Base-by-base conservation (phyloP, 2,113 vertebrate genomes). In the Taxidea taxus region DNA sequence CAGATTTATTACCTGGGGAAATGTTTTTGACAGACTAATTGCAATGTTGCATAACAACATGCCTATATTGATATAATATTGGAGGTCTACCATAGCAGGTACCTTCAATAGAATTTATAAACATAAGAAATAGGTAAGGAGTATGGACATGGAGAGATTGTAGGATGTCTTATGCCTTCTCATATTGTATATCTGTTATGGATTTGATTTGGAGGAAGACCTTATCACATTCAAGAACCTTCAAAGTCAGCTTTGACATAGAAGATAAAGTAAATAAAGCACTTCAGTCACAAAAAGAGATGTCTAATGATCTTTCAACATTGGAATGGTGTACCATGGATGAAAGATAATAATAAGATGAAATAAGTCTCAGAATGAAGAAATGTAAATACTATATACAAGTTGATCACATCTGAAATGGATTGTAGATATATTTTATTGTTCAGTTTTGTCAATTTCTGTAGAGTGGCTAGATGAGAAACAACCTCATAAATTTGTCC, bases 401-500 rank as follows among this genome's bases (percentile, higher is more conserved):
- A 60, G 82, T 96, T 75, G 77, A 85, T 85, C 29, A 90, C 15
- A 62, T 16, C 37, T 56, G 29, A 85, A 81, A 82, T 54, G 90
- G 13, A 93, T 62, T 10, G 6, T 20, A 49, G 9, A 9, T 10
- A 62, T 81, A 14, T 86, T 87, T 96, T 81, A 91, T 66, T 91
- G 15, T 84, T 91, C 34, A 68, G 89, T 89, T 94, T 91, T 23
- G 9, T 91, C 20, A 29, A 83, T 84, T 94, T 95, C 68, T 93
- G 37, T 87, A 87, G 74, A 96, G 44, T 95, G 51, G 5, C 25
- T 85, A 6, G 21, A 3, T 80, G 12, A 60, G 34, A 29, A 49
- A 58, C 49, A 83, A 20, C 37, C 75, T 70, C 85, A 2, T 27
- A 58, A 85, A 77, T 74, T 25, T 58, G 25, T 3, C 6, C 18